Conservation (phyloP, 2,797 vertebrate species). For the Morus bassanus region DNA sequence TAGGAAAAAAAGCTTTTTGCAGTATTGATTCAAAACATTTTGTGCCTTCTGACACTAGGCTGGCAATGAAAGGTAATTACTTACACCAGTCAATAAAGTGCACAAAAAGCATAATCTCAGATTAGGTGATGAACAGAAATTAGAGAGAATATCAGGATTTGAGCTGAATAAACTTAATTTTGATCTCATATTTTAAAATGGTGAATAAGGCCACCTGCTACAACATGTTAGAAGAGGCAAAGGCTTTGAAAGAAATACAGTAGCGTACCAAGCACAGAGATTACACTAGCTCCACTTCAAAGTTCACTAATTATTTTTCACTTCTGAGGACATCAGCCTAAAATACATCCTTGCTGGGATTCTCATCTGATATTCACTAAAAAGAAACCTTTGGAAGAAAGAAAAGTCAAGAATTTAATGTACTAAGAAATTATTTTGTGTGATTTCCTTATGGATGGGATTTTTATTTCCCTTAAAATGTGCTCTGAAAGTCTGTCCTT, state of each 20-base stretch:
- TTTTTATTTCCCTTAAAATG: neutral
- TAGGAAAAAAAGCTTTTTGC: neutral
- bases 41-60: neutral
- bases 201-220: neutral
- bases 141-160: neutral
- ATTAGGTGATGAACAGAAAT: neutral
- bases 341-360: neutral
- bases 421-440: neutral
- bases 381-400: neutral
- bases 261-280: accelerated
- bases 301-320: neutral
- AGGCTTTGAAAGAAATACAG: neutral
- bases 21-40: neutral
- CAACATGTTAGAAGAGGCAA: neutral
- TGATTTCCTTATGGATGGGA: neutral
- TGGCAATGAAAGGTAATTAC: neutral
- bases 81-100: neutral
- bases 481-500: neutral
- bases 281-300: neutral
- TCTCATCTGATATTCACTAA: neutral
- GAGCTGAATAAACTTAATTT: neutral
- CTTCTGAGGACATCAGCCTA: neutral
- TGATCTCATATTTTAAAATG: neutral
- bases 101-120: neutral
- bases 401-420: neutral